Base-by-base conservation (phyloP, 2,797 vertebrate genomes). In the Hippopotamyrus pictus region DNA sequence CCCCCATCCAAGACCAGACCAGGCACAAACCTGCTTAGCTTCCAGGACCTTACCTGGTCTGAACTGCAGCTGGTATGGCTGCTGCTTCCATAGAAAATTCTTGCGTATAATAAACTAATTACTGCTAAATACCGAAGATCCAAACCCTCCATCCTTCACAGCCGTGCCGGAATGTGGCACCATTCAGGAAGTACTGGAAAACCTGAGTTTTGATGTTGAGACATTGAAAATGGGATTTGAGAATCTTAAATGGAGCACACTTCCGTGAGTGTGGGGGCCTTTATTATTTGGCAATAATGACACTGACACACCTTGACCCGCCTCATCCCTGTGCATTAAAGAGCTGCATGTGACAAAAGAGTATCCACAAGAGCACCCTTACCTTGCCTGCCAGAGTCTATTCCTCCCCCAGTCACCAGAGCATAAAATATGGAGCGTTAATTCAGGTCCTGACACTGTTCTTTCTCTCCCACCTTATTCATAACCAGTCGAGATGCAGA, bases 401-500 rank as follows among this genome's bases (percentile, higher is more conserved):
- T 9, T 41, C 14, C 73, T 44, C 37, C 73, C 33, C 37, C 33
- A 44, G 73, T 41, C 37, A 79, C 33, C 33, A 79, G 37, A 90
- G 94, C 73, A 94, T 96, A 95, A 96, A 95, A 95, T 96, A 96
- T 97, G 95, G 94, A 91, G 95, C 14, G 95, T 92, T 95, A 97
- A 96, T 95, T 95, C 94, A 91, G 46, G 82, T 84, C 93, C 91
- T 90, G 94, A 95, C 95, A 96, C 93, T 86, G 91, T 92, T 89
- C 17, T 79, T 44, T 92, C 84, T 29, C 73, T 79, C 37, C 37
- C 73, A 9, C 29, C n/a, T 54, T 54, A 50, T 51, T 51, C 50
- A 51, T 79, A 41, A 79, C 33, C 33, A 44, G 33, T 51, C 2
- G 48, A 86, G 88, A 90, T 37, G 57, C 37, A 37, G 48, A 93